A percentile compares a stretch with the other conserved stretches of the same genome.
Conservation (phyloP, 2,797 vertebrate genomes). For the Erethizon dorsatum region DNA sequence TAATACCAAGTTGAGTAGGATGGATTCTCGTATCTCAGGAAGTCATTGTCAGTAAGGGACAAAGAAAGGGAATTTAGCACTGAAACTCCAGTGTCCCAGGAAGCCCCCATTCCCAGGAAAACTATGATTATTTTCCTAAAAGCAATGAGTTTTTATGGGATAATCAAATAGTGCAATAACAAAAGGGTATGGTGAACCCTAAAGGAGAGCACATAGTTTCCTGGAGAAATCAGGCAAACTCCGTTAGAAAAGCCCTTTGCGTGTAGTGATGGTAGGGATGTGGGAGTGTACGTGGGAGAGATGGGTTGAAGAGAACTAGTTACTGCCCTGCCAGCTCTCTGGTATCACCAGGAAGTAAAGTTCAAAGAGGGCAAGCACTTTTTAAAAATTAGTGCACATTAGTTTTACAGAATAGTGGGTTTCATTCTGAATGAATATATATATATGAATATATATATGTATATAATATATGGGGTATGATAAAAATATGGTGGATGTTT, state of each 20-base stretch:
- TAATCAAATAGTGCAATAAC: not conserved
- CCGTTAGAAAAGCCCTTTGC: not conserved
- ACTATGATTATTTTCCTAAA: not conserved
- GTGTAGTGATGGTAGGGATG: not conserved
- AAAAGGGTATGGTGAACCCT: not conserved
- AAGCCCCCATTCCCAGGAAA: not conserved
- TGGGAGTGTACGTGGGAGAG: not conserved
- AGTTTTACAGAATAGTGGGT: not conserved
- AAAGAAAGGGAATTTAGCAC: not conserved
- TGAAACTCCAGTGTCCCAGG: not conserved
- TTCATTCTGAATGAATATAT: no score
- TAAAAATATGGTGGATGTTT: not conserved
- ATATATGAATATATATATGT: not conserved
- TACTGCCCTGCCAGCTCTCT: not conserved
- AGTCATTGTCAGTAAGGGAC: not conserved
- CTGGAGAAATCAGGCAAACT: not conserved
- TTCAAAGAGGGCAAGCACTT: not conserved
- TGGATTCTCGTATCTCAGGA: not conserved
- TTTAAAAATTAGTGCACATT: not conserved
- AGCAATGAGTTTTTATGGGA: not conserved
- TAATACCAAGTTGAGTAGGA: not conserved
- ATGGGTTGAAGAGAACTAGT: not conserved
- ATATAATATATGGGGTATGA: not conserved
- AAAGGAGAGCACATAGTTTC: not conserved
- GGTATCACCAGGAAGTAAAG: not conserved